Percentiles rank a stretch among this genome's conserved stretches.
These are phyloP conservation scores for Gymnocypris eckloni DNA, from an alignment of 2,797 vertebrate genomes.

Conservation along the genomic window DNA sequence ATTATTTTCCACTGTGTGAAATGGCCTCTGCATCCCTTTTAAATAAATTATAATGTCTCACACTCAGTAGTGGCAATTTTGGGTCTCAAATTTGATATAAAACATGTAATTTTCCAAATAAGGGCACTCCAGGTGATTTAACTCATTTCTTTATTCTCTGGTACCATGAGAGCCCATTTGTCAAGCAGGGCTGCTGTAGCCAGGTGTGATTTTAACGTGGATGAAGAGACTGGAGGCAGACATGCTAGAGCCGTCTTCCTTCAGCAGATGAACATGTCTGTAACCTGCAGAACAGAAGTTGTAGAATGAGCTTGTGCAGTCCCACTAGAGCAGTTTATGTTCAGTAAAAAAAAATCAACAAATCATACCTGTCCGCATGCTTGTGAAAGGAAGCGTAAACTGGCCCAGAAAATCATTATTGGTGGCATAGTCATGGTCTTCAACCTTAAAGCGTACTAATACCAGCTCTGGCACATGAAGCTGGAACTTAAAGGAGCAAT, in stretches of 20 bases:
- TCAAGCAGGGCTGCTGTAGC: slow-evolving; percentile 65
- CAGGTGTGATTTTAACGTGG: slow-evolving; percentile 77
- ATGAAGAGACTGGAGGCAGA: slow-evolving; percentile 90
- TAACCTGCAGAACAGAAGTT: slow-evolving; percentile 80
- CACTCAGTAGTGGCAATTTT: not conserved
- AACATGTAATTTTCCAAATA: not conserved
- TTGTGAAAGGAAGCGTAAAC: slow-evolving; percentile 86
- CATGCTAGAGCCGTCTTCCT: slow-evolving; percentile 85
- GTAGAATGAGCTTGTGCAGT: not conserved
- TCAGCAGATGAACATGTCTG: slow-evolving; percentile 88
- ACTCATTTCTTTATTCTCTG: slow-evolving; percentile 25
- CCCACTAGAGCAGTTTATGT: not conserved
- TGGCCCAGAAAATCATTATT: slow-evolving; percentile 93
- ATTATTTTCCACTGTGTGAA: not conserved
- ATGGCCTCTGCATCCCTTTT: not conserved
- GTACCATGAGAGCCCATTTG: slow-evolving; percentile 27
- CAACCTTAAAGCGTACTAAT: slow-evolving; percentile 87
- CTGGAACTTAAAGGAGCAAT: slow-evolving; percentile 79
- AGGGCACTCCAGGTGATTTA: not conserved
- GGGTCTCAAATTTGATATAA: not conserved
- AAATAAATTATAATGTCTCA: not conserved
- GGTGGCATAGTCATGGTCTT: slow-evolving; percentile 89
- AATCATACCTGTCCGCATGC: slow-evolving; percentile 84
- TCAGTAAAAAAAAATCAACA: not conserved
- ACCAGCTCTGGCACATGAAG: slow-evolving; percentile 79